These are phyloP conservation scores for Spodoptera picta DNA, from an alignment of 2,888 invertebrate genomes.

Conservation along the genomic window DNA sequence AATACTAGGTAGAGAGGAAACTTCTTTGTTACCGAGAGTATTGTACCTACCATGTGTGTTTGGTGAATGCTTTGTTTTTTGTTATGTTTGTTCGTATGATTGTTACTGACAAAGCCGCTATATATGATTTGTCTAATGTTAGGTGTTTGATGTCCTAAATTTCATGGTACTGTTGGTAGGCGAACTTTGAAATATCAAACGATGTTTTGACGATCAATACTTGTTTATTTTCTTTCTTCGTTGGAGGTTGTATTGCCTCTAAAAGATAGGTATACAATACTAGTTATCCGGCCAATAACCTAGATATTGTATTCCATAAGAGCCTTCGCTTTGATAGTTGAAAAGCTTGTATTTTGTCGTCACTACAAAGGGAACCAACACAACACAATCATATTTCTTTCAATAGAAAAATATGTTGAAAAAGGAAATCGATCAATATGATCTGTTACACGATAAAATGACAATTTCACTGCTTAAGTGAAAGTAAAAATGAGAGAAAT, in stretches of 20 bases:
- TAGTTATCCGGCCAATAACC: neutral
- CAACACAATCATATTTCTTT: constrained; percentile 5
- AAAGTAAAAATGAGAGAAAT: neutral
- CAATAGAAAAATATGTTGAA: constrained; percentile 12
- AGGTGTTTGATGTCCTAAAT: constrained; percentile 57
- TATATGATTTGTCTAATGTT: constrained; percentile 64
- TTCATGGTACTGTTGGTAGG: constrained; percentile 16
- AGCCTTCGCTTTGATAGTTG: neutral
- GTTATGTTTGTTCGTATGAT: constrained; percentile 82
- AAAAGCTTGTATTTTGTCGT: constrained; percentile 12
- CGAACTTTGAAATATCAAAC: neutral
- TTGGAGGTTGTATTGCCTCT: neutral
- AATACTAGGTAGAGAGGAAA: constrained; percentile 87
- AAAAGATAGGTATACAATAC: too few species aligned
- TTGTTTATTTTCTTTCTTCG: neutral
- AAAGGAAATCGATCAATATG: constrained; percentile 21
- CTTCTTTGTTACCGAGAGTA: constrained; percentile 80
- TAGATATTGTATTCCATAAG: constrained; percentile 1
- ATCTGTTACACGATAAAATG: constrained; percentile 17
- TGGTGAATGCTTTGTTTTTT: constrained; percentile 72
- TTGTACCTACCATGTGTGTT: constrained; percentile 84
- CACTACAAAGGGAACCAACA: constrained; percentile 1
- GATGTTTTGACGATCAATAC: neutral
- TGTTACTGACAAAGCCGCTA: constrained; percentile 76
- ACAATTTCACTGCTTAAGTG: neutral